Evolutionary conservation across 2,113 vertebrate species (phyloP), one percentile per base, ranked within the genome.

Genomic region (Haemorhous mexicanus): DNA sequence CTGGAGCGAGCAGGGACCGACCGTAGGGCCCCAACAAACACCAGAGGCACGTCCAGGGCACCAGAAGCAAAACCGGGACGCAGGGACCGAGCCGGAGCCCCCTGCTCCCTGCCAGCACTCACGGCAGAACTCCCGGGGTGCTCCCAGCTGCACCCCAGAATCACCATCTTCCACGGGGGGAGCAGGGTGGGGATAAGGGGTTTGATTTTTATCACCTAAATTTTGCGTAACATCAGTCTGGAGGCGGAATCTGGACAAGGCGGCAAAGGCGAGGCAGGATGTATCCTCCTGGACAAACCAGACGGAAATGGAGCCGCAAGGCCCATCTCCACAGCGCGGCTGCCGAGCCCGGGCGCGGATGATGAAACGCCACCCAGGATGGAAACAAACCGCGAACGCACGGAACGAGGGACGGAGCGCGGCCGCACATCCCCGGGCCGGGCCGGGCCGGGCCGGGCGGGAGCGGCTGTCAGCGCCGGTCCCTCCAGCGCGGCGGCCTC

Each of bases 1-100:
- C 56, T 1, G 72, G 39, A 39, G 24, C 2, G 0, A 33, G 58
- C 4, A 14, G 24, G 75, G 75, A 37, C 3, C 3, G 75, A 37
- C 3, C 3, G 13, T 0, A 13, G 16, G 27, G 55, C 77, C 63
- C 37, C 58, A 0, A 10, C 12, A 9, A 18, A 4, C 75, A 35
- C 50, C 80, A 0, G 68, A 35, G 44, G 16, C 62, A n/a, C 19
- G 41, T 12, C 23, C 39, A 0, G 0, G 44, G 63, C 43, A 66
- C 39, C 64, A 32, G 23, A 28, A 13, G 7, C 52, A 14, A 27
- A 20, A 1, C 7, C 30, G 7, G 41, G 41, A 10, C 0, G 1
- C 4, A 2, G 1, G 4, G 44, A 15, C 22, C 3, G 67, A 19
- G 21, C 27, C 16, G 0, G 17, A 43, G 19, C 19, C 20, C 11